A percentile compares a stretch with the other conserved stretches of the same genome.
These are phyloP conservation scores for Pogona vitticeps DNA, from an alignment of 2,113 vertebrate species.

Conservation along the genomic window DNA sequence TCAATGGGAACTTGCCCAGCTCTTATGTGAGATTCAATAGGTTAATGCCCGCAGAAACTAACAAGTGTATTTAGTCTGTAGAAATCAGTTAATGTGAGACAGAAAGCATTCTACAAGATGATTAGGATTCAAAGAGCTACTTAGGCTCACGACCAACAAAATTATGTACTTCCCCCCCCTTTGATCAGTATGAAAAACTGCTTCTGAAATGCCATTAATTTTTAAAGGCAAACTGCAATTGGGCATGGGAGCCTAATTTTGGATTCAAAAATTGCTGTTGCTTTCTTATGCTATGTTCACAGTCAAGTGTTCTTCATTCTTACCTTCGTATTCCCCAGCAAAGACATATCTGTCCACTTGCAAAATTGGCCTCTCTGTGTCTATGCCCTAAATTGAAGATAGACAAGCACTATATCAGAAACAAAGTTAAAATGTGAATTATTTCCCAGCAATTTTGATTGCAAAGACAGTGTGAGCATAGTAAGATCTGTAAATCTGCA, in stretches of 20 bases:
- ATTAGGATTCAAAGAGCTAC: neutral
- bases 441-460: neutral
- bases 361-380: constrained; percentile 91
- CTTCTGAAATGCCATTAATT: neutral
- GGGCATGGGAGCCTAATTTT: neutral
- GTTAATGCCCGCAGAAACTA: too few species aligned
- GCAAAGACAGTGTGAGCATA: neutral
- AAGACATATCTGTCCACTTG: constrained; percentile 94
- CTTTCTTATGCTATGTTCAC: neutral
- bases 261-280: neutral
- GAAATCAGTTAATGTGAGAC: neutral
- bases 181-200: neutral
- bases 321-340: constrained; percentile 96
- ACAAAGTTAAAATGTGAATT: neutral
- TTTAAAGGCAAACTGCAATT: neutral
- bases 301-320: constrained; percentile 25
- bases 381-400: constrained; percentile 82
- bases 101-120: too few species aligned
- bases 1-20: too few species aligned
- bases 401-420: neutral
- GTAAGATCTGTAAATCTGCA: neutral
- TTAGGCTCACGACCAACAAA: neutral
- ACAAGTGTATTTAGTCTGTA: too few species aligned
- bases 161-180: neutral
- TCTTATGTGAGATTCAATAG: too few species aligned